These are phyloP conservation scores for Dicyrtomina minuta DNA, from an alignment of 2,888 invertebrate genomes.

Conservation along the genomic window DNA sequence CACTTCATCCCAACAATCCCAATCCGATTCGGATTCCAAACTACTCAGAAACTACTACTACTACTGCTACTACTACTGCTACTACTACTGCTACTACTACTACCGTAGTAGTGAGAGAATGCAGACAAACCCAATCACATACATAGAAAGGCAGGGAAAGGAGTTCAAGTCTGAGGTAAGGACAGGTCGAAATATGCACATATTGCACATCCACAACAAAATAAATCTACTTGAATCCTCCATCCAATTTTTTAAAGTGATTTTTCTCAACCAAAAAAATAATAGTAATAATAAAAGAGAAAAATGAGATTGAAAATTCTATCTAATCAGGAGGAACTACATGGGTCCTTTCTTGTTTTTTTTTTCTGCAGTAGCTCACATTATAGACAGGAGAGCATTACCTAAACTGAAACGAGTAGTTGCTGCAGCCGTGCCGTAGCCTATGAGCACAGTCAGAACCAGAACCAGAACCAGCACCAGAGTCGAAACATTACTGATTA, in stretches of 20 bases:
- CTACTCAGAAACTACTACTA: too few relatives aligned
- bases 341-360: slow-evolving; percentile 6
- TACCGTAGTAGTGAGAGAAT: not conserved
- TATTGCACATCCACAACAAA: slow-evolving; percentile 14
- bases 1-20: slow-evolving; percentile 4
- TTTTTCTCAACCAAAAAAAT: slow-evolving; percentile 32
- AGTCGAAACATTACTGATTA: slow-evolving; percentile 27
- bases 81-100: too few relatives aligned
- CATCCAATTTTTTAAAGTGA: slow-evolving; percentile 49
- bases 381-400: not conserved
- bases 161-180: not conserved
- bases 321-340: slow-evolving; percentile 23
- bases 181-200: too few relatives aligned
- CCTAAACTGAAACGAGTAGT: too few relatives aligned
- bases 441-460: too few relatives aligned
- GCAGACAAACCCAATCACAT: not conserved
- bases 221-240: slow-evolving; percentile 9
- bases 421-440: too few relatives aligned
- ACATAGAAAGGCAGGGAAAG: not conserved
- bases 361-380: not conserved
- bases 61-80: too few relatives aligned
- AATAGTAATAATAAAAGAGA: slow-evolving; percentile 32
- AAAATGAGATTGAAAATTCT: slow-evolving; percentile 33
- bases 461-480: not conserved
- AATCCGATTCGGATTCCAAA: too few relatives aligned